Percentiles rank a stretch among this genome's conserved stretches.
Evolutionary conservation across 2,888 invertebrate species (phyloP).

Genomic region (Epirrhoe tristata): DNA sequence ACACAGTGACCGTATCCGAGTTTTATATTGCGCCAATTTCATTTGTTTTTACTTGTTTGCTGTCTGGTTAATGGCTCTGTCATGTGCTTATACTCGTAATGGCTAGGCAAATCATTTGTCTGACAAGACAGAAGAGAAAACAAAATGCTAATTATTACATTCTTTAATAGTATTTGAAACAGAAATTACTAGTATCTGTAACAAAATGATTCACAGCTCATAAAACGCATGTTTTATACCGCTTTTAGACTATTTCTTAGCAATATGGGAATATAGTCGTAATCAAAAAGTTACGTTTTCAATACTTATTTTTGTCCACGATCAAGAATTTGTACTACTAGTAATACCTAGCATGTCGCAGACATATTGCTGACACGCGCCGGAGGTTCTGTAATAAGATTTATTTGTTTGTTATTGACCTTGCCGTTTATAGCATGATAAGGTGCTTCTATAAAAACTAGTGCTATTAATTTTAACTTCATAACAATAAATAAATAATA

Average conservation of each 20-base stretch:
- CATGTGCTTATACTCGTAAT: slow-evolving; percentile 30
- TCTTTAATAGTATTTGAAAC: slow-evolving; percentile 7
- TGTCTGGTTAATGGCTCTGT: slow-evolving; percentile 41
- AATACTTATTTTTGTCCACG: slow-evolving; percentile 9
- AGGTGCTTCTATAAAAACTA: background rate
- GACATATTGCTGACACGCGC: slow-evolving; percentile 20
- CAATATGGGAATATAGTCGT: background rate
- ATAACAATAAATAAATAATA: too few species aligned
- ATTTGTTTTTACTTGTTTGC: slow-evolving; percentile 49
- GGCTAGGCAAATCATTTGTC: slow-evolving; percentile 32
- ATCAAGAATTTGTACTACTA: slow-evolving; percentile 20
- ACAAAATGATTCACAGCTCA: background rate
- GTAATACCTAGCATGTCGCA: slow-evolving; percentile 22
- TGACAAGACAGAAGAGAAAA: slow-evolving; percentile 32
- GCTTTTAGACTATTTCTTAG: too few species aligned
- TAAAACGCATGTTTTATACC: too few species aligned
- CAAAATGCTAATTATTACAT: slow-evolving; percentile 26
- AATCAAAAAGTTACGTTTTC: background rate
- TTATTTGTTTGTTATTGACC: slow-evolving; percentile 24
- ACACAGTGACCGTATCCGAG: slow-evolving; percentile 40
- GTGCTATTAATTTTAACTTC: background rate
- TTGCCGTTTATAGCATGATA: slow-evolving; percentile 8
- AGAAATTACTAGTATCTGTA: slow-evolving; percentile 10
- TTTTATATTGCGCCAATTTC: slow-evolving; percentile 47
- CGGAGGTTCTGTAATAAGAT: slow-evolving; percentile 15